phyloP scores from a whole-genome alignment of 2,113 vertebrate genomes.

The Crotophaga sulcirostris region DNA sequence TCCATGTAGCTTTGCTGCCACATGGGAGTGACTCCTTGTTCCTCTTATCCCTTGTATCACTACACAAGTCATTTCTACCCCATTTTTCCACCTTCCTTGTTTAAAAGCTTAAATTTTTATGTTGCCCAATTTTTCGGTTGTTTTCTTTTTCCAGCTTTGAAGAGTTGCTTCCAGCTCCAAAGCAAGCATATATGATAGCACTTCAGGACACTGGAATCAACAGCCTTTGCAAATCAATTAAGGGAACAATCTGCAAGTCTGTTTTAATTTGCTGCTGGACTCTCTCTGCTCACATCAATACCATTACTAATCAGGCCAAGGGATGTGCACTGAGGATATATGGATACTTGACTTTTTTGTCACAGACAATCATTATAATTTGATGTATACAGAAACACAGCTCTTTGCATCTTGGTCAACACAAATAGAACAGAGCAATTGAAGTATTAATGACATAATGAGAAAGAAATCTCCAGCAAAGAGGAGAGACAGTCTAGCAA shows the following conservation, averaged over 20 bases:
- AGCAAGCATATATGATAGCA: neutral
- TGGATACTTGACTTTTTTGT: neutral
- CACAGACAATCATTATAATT: slow-evolving; percentile 19
- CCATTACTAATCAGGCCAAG: slow-evolving; percentile 24
- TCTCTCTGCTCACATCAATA: neutral
- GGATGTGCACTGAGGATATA: neutral
- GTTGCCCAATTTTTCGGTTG: neutral
- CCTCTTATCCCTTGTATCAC: neutral
- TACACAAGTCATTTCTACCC: neutral
- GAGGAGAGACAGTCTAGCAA: neutral
- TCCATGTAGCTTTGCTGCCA: neutral
- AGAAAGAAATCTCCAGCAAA: slow-evolving; percentile 53
- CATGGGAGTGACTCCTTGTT: neutral
- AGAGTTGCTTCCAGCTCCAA: neutral
- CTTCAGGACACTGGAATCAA: neutral
- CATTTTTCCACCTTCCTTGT: neutral
- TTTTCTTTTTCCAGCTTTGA: neutral
- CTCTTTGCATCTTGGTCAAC: slow-evolving; percentile 18
- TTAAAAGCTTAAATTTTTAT: neutral
- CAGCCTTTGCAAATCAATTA: neutral
- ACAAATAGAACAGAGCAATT: slow-evolving; percentile 28
- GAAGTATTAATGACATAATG: slow-evolving; percentile 48
- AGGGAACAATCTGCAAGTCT: neutral
- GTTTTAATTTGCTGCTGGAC: neutral
- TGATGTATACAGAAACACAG: slow-evolving; percentile 9